These are phyloP conservation scores for Cantharis rufa DNA, from an alignment of 2,888 invertebrate species.

Conservation along the genomic window DNA sequence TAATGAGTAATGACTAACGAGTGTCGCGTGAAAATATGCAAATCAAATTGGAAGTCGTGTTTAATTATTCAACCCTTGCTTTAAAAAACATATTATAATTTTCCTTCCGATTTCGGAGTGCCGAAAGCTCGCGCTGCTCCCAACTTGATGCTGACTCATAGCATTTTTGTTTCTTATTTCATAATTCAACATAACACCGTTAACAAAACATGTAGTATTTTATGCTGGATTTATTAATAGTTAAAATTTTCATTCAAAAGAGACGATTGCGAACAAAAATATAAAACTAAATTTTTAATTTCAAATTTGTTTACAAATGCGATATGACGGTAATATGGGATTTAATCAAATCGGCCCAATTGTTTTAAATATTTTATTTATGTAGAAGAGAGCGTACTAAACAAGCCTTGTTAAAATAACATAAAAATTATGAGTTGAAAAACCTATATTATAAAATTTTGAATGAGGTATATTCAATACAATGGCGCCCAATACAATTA, in stretches of 20 bases:
- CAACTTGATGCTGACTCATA: not conserved
- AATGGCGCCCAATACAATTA: not conserved
- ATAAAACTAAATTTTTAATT: not conserved
- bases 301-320: not conserved
- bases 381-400: not conserved
- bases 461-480: not conserved
- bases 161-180: not conserved
- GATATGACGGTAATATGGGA: not conserved
- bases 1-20: slow-evolving; percentile 59
- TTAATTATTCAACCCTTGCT: slow-evolving; percentile 49
- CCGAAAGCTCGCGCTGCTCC: not conserved
- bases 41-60: slow-evolving; percentile 58
- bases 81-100: slow-evolving; percentile 20
- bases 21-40: slow-evolving; percentile 57
- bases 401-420: not conserved
- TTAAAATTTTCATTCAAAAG: not conserved
- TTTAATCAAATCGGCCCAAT: not conserved
- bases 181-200: not conserved
- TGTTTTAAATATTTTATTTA: not conserved
- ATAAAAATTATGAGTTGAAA: not conserved
- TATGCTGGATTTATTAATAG: not conserved
- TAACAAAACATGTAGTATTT: not conserved
- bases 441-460: not conserved
- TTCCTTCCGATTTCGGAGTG: slow-evolving; percentile 7
- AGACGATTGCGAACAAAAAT: not conserved